Conservation (phyloP, 2,113 vertebrate genomes). For the Onychostruthus taczanowskii region DNA sequence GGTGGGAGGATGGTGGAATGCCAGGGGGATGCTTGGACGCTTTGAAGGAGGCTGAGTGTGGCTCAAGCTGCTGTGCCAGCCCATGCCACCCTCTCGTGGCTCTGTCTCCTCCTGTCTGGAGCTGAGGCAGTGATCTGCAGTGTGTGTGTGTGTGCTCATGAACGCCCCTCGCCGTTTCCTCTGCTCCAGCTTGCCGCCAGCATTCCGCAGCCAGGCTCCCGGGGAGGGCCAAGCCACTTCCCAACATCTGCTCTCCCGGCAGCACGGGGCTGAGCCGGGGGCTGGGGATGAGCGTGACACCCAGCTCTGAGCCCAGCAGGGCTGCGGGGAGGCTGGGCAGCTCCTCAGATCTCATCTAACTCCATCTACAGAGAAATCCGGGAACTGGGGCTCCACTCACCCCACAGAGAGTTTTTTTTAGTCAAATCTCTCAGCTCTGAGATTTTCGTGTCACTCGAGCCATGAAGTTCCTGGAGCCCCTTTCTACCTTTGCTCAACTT, state of each 20-base stretch:
- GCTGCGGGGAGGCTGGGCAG: not conserved
- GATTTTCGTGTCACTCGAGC: not conserved
- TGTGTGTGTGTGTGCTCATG: not conserved
- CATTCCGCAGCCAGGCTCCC: not conserved
- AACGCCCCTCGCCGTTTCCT: not conserved
- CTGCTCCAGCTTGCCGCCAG: not conserved
- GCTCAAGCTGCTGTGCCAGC: not conserved
- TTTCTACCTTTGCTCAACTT: not conserved
- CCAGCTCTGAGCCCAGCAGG: not conserved
- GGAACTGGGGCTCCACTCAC: rapidly evolving
- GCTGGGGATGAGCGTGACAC: not conserved
- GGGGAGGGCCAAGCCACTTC: constrained; percentile 18
- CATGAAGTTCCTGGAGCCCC: not conserved
- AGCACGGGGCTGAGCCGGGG: not conserved
- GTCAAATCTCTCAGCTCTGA: not conserved
- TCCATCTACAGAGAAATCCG: not conserved
- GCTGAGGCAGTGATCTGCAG: constrained; percentile 1
- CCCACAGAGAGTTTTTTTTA: not conserved
- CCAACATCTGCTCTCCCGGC: constrained; percentile 28
- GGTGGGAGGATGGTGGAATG: not conserved
- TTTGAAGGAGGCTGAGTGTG: not conserved
- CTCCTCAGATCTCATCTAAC: not conserved
- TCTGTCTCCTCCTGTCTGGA: not conserved
- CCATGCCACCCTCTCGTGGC: not conserved
- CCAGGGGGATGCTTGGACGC: not conserved